Evolutionary conservation across 1,140 invertebrate genomes (phyloP), one percentile per base, ranked within the genome.

Genomic region (Leptinotarsa lineolata): DNA sequence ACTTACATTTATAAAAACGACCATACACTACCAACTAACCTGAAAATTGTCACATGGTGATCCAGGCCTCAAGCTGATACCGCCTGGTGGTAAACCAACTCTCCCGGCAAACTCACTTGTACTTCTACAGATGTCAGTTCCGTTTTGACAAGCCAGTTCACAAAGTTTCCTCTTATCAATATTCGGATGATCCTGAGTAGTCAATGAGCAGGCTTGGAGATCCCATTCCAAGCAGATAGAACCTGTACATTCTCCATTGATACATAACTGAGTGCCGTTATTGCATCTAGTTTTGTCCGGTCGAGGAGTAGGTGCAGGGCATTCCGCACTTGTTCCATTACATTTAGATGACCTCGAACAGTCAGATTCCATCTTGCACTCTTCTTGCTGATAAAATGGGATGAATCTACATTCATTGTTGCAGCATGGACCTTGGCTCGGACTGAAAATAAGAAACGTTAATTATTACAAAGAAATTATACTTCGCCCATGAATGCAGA

Each of bases 31-130:
- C 30, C 30, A 39, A 54, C 59, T 71, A 84, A 93, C 96, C 88
- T 96, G 94, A 86, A 97, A 99, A 86, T 99, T 98, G 85, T 99
- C 97, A 86, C 98, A 99, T 0, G 97, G 97, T 63, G 97, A 97
- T 39, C 98, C 97, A 71, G 95, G 94, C 72, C 95, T 88, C 44
- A 98, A 86, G 79, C 93, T 95, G 71, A 98, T 95, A 4, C 95
- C 96, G 4, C 95, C 96, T 2, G 87, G 84, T 1, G 94, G 93
- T 73, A 95, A 85, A 44, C 92, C 92, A 22, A 94, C 92, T 11
- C 86, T 81, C 12, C 89, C 84, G 4, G 92, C 91, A 85, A 96
- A 95, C 82, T 94, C 92, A 77, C 92, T 94, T 15, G 94, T 98
- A 82, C 93, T 96, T 76, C 90, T 88, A 83, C 95, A 98, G n/a